phyloP scores from a whole-genome alignment of 2,888 invertebrate species.

The Apodemia duryi region DNA sequence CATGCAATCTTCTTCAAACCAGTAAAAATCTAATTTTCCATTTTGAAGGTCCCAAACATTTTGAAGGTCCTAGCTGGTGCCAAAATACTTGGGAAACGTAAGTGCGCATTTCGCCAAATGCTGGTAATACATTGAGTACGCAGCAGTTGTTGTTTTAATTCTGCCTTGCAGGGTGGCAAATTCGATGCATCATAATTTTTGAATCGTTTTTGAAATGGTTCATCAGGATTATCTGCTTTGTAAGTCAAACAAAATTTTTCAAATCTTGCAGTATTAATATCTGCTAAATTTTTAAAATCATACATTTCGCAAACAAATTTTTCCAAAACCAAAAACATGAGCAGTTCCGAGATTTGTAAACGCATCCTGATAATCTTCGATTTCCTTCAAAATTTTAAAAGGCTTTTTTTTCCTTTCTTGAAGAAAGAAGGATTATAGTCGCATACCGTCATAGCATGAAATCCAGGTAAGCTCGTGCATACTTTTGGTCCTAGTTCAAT shows the following conservation, averaged over 20 bases:
- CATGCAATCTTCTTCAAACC: not conserved
- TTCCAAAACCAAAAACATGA: too few species aligned
- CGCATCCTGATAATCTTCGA: too few species aligned
- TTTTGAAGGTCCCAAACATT: not conserved
- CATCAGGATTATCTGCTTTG: not conserved
- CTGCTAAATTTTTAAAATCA: too few species aligned
- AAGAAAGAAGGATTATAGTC: constrained; percentile 29
- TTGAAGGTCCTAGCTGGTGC: not conserved
- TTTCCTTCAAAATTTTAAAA: too few species aligned
- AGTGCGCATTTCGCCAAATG: not conserved
- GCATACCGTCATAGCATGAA: constrained; percentile 28
- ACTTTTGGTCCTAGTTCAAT: constrained; percentile 24
- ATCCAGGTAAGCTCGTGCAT: constrained; percentile 26
- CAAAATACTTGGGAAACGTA: not conserved
- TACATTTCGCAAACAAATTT: too few species aligned
- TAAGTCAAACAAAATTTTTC: not conserved
- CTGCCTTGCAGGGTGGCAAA: not conserved
- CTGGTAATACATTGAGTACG: not conserved
- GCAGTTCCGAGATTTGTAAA: too few species aligned
- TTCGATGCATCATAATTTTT: not conserved
- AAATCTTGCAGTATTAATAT: not conserved
- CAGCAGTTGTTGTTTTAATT: not conserved
- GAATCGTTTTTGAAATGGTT: not conserved
- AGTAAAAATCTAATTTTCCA: not conserved
- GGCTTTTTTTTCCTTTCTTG: too few species aligned